phyloP scores from a whole-genome alignment of 2,888 invertebrate genomes.

The Bellardia pandia region DNA sequence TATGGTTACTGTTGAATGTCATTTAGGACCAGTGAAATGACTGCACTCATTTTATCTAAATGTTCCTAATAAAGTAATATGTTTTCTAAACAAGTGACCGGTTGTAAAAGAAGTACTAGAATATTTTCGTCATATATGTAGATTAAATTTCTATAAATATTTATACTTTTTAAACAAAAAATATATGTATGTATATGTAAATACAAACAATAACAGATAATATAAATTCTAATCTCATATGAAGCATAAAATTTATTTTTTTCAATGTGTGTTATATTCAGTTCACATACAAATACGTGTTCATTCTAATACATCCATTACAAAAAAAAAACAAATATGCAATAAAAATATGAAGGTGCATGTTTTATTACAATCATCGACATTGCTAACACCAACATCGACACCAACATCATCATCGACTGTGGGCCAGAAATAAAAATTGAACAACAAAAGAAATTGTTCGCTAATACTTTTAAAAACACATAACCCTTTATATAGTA shows the following conservation, averaged over 20 bases:
- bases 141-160: too few relatives aligned
- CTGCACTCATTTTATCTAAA: too few relatives aligned
- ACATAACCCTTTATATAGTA: too few relatives aligned
- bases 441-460: too few relatives aligned
- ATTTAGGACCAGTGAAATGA: too few relatives aligned
- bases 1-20: too few relatives aligned
- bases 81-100: too few relatives aligned
- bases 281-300: conserved; percentile 31
- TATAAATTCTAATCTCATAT: conserved; percentile 10
- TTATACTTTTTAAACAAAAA: background rate
- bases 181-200: too few relatives aligned
- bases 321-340: background rate
- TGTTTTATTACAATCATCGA: conserved; percentile 38
- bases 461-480: too few relatives aligned
- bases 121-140: too few relatives aligned
- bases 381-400: conserved; percentile 37
- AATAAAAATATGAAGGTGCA: conserved; percentile 43
- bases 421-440: background rate
- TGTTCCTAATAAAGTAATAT: too few relatives aligned
- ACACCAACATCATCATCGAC: conserved; percentile 35
- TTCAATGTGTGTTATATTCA: conserved; percentile 11
- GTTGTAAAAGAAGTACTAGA: too few relatives aligned
- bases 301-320: background rate
- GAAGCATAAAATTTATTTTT: conserved; percentile 17
- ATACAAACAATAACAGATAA: conserved; percentile 6